Conservation (phyloP, 2,888 invertebrate species). For the Pyralis farinalis region DNA sequence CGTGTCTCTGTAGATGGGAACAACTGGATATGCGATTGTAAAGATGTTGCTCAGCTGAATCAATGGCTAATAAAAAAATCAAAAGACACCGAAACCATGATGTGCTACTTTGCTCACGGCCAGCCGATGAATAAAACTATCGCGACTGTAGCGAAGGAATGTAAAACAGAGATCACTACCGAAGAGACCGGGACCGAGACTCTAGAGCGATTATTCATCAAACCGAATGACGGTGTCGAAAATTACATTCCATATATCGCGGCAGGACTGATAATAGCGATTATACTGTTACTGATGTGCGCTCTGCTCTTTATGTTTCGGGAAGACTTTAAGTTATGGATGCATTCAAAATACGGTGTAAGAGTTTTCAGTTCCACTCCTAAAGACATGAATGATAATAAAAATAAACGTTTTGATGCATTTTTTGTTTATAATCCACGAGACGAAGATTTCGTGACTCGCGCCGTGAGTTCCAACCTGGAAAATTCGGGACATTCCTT, state of each 20-base stretch:
- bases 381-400: conserved; percentile 77
- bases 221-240: conserved; percentile 83
- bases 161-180: conserved; percentile 84
- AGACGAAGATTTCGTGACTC: conserved; percentile 87
- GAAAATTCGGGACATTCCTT: conserved; percentile 84
- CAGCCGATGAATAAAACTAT: conserved; percentile 75
- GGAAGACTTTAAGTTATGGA: conserved; percentile 89
- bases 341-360: conserved; percentile 88
- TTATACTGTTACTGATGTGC: conserved; percentile 85
- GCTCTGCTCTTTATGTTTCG: conserved; percentile 87
- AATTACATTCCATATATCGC: conserved; percentile 89
- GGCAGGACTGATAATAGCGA: conserved; percentile 85
- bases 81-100: conserved; percentile 84
- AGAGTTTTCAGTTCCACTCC: conserved; percentile 85
- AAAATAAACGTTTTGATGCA: conserved; percentile 90
- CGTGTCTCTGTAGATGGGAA: conserved; percentile 88
- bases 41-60: conserved; percentile 84
- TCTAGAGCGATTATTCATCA: conserved; percentile 80
- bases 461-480: conserved; percentile 85
- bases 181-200: conserved; percentile 82
- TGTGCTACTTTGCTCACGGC: conserved; percentile 82
- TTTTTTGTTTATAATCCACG: conserved; percentile 93
- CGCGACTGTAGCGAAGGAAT: conserved; percentile 72
- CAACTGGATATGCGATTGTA: conserved; percentile 92
- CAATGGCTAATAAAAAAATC: conserved; percentile 86